phyloP scores from a whole-genome alignment of 2,888 invertebrate genomes.

The Bombylius discolor region DNA sequence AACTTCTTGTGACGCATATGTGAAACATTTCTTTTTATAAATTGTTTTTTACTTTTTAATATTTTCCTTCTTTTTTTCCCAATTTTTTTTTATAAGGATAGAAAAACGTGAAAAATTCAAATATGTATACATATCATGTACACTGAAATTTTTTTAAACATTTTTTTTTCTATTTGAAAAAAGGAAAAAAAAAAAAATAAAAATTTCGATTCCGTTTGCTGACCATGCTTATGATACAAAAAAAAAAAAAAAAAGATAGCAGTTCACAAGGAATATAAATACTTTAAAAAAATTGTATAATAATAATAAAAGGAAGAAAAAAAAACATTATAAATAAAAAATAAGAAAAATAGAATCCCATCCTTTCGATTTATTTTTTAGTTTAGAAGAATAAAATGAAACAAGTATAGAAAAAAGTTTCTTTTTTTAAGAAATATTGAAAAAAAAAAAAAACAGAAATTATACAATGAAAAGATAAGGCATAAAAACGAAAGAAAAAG shows the following conservation, averaged over 20 bases:
- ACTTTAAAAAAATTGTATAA: too few relatives aligned
- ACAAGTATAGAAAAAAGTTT: too few relatives aligned
- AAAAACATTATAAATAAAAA: too few relatives aligned
- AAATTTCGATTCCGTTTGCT: not conserved
- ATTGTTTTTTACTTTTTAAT: too few relatives aligned
- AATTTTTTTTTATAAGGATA: not conserved
- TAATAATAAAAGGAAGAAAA: too few relatives aligned
- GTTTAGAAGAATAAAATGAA: too few relatives aligned
- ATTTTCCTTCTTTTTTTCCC: too few relatives aligned
- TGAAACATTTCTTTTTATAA: not conserved
- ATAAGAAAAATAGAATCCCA: not conserved
- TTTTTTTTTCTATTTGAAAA: not conserved
- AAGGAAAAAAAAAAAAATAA: too few relatives aligned
- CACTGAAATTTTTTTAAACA: not conserved
- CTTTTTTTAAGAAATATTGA: not conserved
- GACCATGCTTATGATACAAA: not conserved
- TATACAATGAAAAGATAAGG: not conserved
- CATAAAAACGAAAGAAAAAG: not conserved
- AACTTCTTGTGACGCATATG: not conserved
- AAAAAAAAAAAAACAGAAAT: not conserved
- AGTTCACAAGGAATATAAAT: too few relatives aligned
- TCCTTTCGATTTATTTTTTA: not conserved
- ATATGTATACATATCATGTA: not conserved
- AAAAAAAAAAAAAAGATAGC: not conserved
- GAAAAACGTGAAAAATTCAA: too few relatives aligned